phyloP scores from a whole-genome alignment of 2,888 invertebrate species.

The Mythimna loreyi region DNA sequence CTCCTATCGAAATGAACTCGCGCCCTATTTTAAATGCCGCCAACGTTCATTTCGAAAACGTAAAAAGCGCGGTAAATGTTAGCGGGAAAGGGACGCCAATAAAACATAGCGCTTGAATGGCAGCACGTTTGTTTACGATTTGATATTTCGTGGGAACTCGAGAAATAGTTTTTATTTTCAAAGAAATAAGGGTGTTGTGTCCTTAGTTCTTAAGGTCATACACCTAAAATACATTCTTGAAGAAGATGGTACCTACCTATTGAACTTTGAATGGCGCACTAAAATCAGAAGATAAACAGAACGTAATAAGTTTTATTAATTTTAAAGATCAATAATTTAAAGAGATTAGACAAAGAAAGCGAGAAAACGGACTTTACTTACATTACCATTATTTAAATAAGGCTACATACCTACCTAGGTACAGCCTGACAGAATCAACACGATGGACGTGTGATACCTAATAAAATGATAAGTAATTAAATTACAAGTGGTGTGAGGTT shows the following conservation, averaged over 20 bases:
- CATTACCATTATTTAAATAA: too few relatives aligned
- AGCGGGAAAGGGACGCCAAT: conserved; percentile 89
- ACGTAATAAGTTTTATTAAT: background rate
- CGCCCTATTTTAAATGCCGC: conserved; percentile 89
- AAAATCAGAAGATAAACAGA: background rate
- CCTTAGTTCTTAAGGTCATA: conserved; percentile 75
- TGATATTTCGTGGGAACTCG: conserved; percentile 82
- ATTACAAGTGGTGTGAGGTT: too few relatives aligned
- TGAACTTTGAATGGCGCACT: conserved; percentile 30
- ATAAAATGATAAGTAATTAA: too few relatives aligned
- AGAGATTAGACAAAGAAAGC: too few relatives aligned
- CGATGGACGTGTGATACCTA: too few relatives aligned
- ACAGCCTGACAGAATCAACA: too few relatives aligned
- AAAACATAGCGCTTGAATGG: conserved; percentile 88
- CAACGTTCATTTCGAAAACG: conserved; percentile 87
- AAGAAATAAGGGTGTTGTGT: conserved; percentile 80
- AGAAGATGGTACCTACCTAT: conserved; percentile 17
- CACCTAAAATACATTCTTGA: conserved; percentile 79
- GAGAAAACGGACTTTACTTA: too few relatives aligned
- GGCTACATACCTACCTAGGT: too few relatives aligned
- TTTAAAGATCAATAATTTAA: background rate
- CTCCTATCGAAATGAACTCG: conserved; percentile 86
- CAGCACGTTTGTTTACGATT: conserved; percentile 89
- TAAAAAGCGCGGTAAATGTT: conserved; percentile 89
- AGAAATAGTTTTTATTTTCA: conserved; percentile 88